These are phyloP conservation scores for Leistus spinibarbis DNA, from an alignment of 2,888 invertebrate species.

Conservation along the genomic window DNA sequence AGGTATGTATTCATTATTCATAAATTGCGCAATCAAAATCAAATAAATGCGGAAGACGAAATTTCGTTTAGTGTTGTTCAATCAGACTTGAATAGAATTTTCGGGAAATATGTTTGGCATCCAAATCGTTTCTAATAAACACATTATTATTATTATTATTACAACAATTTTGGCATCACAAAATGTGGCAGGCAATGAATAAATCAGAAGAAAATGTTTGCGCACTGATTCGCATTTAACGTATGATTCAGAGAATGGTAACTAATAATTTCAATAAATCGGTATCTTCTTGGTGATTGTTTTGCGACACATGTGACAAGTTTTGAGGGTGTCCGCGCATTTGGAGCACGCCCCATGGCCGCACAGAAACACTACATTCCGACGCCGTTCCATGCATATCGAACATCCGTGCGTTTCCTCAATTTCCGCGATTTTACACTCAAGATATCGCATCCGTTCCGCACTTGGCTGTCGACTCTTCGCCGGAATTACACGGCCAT, in stretches of 20 bases:
- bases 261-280: conserved; percentile 50
- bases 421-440: conserved; percentile 81
- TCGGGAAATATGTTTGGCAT: background rate
- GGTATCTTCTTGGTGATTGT: conserved; percentile 75
- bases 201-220: conserved; percentile 6
- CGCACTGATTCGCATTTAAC: too few species aligned
- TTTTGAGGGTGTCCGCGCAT: conserved; percentile 80
- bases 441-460: conserved; percentile 71
- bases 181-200: background rate
- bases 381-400: conserved; percentile 84
- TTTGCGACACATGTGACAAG: conserved; percentile 86
- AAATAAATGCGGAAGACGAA: conserved; percentile 19
- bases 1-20: conserved; percentile 27
- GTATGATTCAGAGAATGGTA: too few species aligned
- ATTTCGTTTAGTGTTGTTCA: background rate
- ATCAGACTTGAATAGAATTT: background rate
- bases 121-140: too few species aligned
- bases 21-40: background rate
- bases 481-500: conserved; percentile 59
- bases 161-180: background rate
- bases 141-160: too few species aligned
- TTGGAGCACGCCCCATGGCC: conserved; percentile 85
- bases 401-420: conserved; percentile 86
- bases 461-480: conserved; percentile 67
- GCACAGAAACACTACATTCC: conserved; percentile 86